Evolutionary conservation across 2,888 invertebrate species (phyloP), one percentile per base, ranked within the genome.

Genomic region (Drosophila emarginata): DNA sequence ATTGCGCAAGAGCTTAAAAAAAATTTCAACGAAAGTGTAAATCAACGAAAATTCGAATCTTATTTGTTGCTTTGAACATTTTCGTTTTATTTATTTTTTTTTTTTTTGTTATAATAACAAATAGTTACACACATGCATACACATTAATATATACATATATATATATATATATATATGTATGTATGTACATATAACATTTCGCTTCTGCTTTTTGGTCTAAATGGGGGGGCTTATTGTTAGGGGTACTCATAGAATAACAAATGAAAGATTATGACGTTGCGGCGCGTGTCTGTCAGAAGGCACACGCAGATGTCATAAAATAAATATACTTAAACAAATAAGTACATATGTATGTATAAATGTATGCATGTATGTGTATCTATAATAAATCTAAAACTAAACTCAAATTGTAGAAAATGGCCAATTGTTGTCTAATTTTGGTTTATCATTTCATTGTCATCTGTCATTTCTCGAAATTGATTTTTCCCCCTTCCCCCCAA

Each of bases 371-470:
- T 61, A 51, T 53, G 28, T 36, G 67, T 39, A 61, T 40, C 9
- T 40, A 45, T 45, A 21, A 45, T 21, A 21, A 45, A 45, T 45
- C 21, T 45, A 45, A 45, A 64, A 56, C 69, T 71, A 56, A 62
- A 63, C 52, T 61, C 37, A 36, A 68, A 76, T 76, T 67, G 74
- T 59, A 58, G 68, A 77, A 77, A 79, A 75, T 64, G 54, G 78
- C 37, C 80, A 66, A 79, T 79, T 73, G 78, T 59, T 64, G 45
- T 14, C 79, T 74, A 64, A 71, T 53, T 75, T 74, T 63, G 78
- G 78, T 14, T 39, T 32, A 58, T 40, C 40, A 63, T 57, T 61
- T 52, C 68, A 64, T 23, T 4, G 23, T 14, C 64, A 65, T 70
- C 23, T 51, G 57, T 52, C 57, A 58, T 23, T 15, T 28, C n/a